These are phyloP conservation scores for Crambe crambe DNA, from an alignment of 37 sponge, comb jelly and placozoan genomes.

Conservation along the genomic window DNA sequence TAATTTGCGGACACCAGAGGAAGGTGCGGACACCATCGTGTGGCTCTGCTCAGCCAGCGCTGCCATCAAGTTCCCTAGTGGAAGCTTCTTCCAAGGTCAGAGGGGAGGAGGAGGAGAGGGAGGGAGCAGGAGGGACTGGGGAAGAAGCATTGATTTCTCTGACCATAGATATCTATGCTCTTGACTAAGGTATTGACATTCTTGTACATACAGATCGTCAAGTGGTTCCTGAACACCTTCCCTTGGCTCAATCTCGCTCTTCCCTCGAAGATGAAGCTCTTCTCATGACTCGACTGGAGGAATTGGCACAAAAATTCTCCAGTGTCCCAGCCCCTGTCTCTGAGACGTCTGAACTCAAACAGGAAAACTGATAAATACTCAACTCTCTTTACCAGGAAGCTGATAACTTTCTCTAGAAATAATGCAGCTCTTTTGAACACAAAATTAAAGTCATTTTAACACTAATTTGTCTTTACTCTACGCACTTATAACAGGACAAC, in stretches of 20 bases:
- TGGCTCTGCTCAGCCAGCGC: conserved; percentile 83
- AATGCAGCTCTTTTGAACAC: no score
- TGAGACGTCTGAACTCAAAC: no score
- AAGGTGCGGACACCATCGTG: conserved; percentile 92
- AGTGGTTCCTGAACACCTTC: conserved; percentile 76
- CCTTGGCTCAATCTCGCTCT: conserved; percentile 68
- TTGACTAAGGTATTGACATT: no score
- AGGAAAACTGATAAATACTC: no score
- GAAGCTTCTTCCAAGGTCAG: conserved; percentile 79
- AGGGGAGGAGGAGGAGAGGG: not conserved
- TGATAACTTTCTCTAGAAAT: no score
- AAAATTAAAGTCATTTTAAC: no score
- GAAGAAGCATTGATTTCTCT: no score
- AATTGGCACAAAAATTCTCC: conserved; percentile 21
- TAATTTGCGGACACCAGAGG: conserved; percentile 74
- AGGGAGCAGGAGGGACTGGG: not conserved
- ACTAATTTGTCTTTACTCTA: no score
- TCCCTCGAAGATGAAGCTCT: conserved; percentile 63
- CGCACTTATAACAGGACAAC: no score
- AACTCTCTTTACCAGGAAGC: no score
- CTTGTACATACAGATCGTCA: conserved; percentile 75
- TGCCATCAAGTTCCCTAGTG: conserved; percentile 38
- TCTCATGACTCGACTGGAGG: conserved; percentile 73
- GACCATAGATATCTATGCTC: not conserved
- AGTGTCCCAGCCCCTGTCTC: no score